Percentiles rank a stretch among this genome's conserved stretches.
Evolutionary conservation across 2,888 invertebrate genomes (phyloP).

Genomic region (Drosophila pseudotakahashii): DNA sequence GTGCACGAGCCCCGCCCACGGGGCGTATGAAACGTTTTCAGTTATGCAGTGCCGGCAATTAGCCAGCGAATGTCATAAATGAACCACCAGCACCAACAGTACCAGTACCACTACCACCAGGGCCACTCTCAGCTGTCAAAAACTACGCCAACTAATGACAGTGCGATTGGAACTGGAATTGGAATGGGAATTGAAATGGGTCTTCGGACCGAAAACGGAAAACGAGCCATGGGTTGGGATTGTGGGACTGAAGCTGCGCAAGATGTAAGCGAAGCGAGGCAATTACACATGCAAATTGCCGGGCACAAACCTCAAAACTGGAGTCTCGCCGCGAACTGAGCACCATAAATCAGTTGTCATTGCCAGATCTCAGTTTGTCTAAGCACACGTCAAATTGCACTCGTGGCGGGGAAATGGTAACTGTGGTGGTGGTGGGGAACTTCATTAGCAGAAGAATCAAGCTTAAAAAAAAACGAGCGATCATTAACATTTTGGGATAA

Average conservation of each 20-base stretch:
- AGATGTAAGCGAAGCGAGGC: slow-evolving; percentile 39
- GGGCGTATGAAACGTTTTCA: slow-evolving; percentile 32
- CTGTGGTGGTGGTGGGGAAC: slow-evolving; percentile 7
- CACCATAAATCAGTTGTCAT: slow-evolving; percentile 50
- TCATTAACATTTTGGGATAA: slow-evolving; percentile 19
- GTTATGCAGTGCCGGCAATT: slow-evolving; percentile 51
- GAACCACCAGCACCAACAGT: slow-evolving; percentile 23
- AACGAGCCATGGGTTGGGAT: slow-evolving; percentile 7
- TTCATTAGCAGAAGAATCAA: slow-evolving; percentile 21
- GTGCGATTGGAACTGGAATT: slow-evolving; percentile 37
- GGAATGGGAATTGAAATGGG: slow-evolving; percentile 12
- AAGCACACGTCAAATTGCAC: slow-evolving; percentile 37
- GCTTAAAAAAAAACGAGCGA: neutral
- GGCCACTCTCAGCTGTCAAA: slow-evolving; percentile 47
- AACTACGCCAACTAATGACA: slow-evolving; percentile 39
- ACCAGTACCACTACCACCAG: slow-evolving; percentile 23
- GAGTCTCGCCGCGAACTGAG: slow-evolving; percentile 25
- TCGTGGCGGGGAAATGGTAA: slow-evolving; percentile 1
- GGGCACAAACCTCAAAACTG: slow-evolving; percentile 31
- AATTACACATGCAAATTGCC: slow-evolving; percentile 67
- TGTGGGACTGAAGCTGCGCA: slow-evolving; percentile 14
- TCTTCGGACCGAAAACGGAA: neutral
- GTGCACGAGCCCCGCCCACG: slow-evolving; percentile 55
- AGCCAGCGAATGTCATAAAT: slow-evolving; percentile 54
- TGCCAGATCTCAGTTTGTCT: slow-evolving; percentile 31